Base-by-base conservation (phyloP, 30 jellyfish, hydroid and myxozoan genomes). In the Haliclystus octoradiatus region DNA sequence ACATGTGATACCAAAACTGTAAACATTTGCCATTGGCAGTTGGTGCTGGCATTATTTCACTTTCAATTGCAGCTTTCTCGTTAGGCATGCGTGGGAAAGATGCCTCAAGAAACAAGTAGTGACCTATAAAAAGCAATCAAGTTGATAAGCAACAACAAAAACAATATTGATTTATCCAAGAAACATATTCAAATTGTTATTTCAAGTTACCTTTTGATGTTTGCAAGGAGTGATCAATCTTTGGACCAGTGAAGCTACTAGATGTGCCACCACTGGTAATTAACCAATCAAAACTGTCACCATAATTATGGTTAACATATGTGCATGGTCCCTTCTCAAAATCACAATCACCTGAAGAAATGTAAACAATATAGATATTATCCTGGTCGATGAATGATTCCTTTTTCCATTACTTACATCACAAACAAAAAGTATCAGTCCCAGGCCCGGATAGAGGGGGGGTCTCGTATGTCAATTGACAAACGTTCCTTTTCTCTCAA, bases 1-100 rank as follows among this genome's bases (percentile, higher is more conserved):
- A 46, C 95, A 84, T 84, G 72, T 84, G 93, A 67, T 84, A 84
- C 95, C 95, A 84, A 72, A 84, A 84, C 24, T 79, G 79, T 28
- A 84, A 32, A 49, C 95, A 84, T 35, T 29, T 72, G 0, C 94
- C 94, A 5, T 40, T 40, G 57, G 57, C 57, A 19, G 80, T 32
- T 5, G 82, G 66, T 3, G 84, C 31, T 31, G 82, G 82, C 84
- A 81, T 83, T 3, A 84, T 46, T 69, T 84, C 95, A 51, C 89
- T 71, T 49, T 69, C 85, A 22, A 77, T 77, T 29, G 70, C 66
- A 0, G 95, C 93, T 52, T 66, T 71, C 72, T 84, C 95, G 62
- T 84, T 78, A 9, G 92, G 70, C 71, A 84, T 77, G 1, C 93
- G 95, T 1, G 95, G 89, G 74, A 70, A 77, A 1, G 95, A 77